Base-by-base conservation (phyloP, 2,797 vertebrate species). In the Fundulus diaphanus region DNA sequence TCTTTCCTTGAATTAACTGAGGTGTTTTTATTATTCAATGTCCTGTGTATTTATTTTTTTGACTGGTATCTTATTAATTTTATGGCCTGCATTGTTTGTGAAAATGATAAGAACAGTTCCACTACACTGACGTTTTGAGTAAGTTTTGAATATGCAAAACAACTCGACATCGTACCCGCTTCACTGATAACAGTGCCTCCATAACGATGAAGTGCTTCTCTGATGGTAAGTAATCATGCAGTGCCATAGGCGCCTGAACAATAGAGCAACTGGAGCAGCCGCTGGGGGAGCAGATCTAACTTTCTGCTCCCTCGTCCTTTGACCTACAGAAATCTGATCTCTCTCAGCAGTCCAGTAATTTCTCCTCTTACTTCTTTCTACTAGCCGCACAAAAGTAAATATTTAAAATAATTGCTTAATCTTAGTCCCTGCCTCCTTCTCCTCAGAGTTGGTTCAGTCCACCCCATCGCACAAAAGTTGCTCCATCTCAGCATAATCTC, bases 41-140 rank as follows among this genome's bases (percentile, higher is more conserved):
- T 33, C 40, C 1, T 56, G 40, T 40, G 3, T 0, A 13, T 54
- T 31, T 31, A 48, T 37, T 70, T 12, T 54, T 70, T 68, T 48
- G 4, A 0, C 44, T 57, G 51, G 54, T 49, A 66, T 51, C 46
- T 51, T 15, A 15, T 24, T 8, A n/a, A 49, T 48, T 78, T 44
- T 48, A 72, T 72, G 56, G 44, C 31, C 70, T 67, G 31, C 27
- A 18, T 67, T 67, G 57, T 77, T 67, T 29, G 33, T 48, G 65
- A 46, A 40, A 16, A 35, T 37, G 40, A 29, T 66, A 71, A 15
- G 40, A 65, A 52, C 5, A 37, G 63, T 42, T 66, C 37, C 0
- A 15, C 35, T 65, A 65, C 11, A n/a, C 12, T 24, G 63, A 40
- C 24, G 12, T 37, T 63, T 63, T 66, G 63, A 40, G 42, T 42